phyloP scores from a whole-genome alignment of 2,113 vertebrate genomes.

The Anthoscopus minutus region DNA sequence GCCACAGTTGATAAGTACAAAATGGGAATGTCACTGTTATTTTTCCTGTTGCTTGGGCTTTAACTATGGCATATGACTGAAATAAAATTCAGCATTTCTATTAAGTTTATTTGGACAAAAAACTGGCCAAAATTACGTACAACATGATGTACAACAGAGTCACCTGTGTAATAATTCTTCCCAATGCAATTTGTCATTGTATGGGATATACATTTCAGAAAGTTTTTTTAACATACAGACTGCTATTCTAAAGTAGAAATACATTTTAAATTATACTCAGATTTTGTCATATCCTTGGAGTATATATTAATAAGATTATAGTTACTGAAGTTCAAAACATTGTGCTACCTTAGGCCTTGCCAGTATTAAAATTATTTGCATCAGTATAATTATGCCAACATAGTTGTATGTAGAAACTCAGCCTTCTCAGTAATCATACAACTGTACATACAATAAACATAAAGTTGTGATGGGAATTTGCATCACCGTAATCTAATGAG shows the following conservation, averaged over 20 bases:
- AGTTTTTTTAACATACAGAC: not conserved
- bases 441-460: not conserved
- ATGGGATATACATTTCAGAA: not conserved
- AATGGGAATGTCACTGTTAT: not conserved
- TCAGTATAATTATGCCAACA: not conserved
- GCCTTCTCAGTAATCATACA: not conserved
- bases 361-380: not conserved
- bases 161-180: not conserved
- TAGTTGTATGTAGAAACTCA: not conserved
- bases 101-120: not conserved
- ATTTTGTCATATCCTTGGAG: not conserved
- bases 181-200: not conserved
- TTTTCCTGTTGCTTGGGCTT: not conserved
- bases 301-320: not conserved
- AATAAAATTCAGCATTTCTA: not conserved
- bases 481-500: not conserved
- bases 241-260: not conserved
- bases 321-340: not conserved
- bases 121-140: not conserved
- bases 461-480: not conserved
- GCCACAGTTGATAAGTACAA: not conserved
- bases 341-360: not conserved
- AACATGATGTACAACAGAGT: not conserved
- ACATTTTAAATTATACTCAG: not conserved
- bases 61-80: not conserved